A percentile compares a stretch with the other conserved stretches of the same genome.
Evolutionary conservation across 2,888 invertebrate species (phyloP).

Genomic region (Criorhina ranunculi): DNA sequence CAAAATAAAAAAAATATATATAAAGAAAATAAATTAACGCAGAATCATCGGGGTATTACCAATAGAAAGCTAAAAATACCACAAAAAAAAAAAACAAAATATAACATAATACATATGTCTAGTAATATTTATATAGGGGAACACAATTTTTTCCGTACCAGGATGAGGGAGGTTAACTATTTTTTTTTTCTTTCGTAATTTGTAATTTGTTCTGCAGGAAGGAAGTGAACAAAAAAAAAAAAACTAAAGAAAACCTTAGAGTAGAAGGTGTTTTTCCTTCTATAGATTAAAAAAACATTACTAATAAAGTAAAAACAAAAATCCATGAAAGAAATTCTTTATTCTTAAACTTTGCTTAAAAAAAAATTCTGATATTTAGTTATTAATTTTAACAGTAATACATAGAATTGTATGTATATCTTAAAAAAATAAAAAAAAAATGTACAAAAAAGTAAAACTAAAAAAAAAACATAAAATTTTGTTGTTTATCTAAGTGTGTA

Average conservation of each 20-base stretch:
- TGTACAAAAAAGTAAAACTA: conserved; percentile 74
- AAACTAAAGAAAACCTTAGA: conserved; percentile 30
- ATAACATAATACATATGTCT: too few relatives aligned
- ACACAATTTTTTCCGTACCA: conserved; percentile 57
- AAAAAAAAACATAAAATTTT: conserved; percentile 64
- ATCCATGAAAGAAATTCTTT: conserved; percentile 46
- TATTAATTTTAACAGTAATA: conserved; percentile 68
- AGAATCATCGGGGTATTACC: conserved; percentile 53
- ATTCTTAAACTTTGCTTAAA: conserved; percentile 66
- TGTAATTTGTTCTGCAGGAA: conserved; percentile 53
- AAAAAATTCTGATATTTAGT: conserved; percentile 67
- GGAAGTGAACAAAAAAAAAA: conserved; percentile 58
- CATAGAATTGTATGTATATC: conserved; percentile 78
- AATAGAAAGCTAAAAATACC: conserved; percentile 32
- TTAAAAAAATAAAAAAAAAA: conserved; percentile 78
- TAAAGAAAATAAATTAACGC: too few relatives aligned
- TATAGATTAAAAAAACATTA: conserved; percentile 33
- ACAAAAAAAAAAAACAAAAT: conserved; percentile 45
- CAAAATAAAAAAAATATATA: conserved; percentile 39
- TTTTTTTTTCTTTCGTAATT: conserved; percentile 29
- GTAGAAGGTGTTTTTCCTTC: conserved; percentile 49
- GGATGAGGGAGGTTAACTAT: conserved; percentile 30
- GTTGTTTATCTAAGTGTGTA: conserved; percentile 67
- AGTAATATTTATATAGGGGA: conserved; percentile 67
- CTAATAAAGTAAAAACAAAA: conserved; percentile 37